Evolutionary conservation across 2,797 vertebrate species (phyloP), one percentile per base, ranked within the genome.

Genomic region (Chloroceryle inda): DNA sequence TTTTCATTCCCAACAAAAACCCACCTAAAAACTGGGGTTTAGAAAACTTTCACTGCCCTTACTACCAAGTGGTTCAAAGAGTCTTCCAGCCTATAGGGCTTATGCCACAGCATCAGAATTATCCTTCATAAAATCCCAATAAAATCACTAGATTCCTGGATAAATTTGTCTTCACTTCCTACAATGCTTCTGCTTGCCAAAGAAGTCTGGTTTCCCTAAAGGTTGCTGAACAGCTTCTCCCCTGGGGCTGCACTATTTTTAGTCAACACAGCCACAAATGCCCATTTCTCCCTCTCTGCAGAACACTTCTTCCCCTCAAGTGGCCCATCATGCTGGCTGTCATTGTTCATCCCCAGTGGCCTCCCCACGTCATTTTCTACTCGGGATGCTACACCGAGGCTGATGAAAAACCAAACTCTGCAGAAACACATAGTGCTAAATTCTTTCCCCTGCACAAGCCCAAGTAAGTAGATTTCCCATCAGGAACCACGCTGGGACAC

Each of bases 401-500:
- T 1, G 1, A 55, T 3, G 5, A 83, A 72, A 74, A 80, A 75
- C 26, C 33, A 64, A 66, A n/a, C 20, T 61, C 27, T 16, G 35
- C 50, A 94, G 62, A 50, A 84, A 37, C 1, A 1, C 40, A 10
- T 27, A 42, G 13, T 27, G 66, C 26, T 72, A 47, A 67, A 84
- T 72, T 75, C 61, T 62, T 50, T 5, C 44, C 49, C 35, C 37
- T 44, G 22, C 29, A 68, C 73, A 88, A 45, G 15, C 20, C 53
- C 83, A 72, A 44, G 38, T 35, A 79, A 75, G 58, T 7, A 33
- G 37, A 81, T 68, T 69, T 92, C 71, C 45, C 38, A 2, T 4
- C 0, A 1, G 42, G 55, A 84, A 20, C 9, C 26, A 8, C 0
- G 0, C 35, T 86, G 50, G 40, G 33, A 71, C 19, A 17, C 0